phyloP scores from a whole-genome alignment of 2,797 vertebrate species.

The Nasua narica region DNA sequence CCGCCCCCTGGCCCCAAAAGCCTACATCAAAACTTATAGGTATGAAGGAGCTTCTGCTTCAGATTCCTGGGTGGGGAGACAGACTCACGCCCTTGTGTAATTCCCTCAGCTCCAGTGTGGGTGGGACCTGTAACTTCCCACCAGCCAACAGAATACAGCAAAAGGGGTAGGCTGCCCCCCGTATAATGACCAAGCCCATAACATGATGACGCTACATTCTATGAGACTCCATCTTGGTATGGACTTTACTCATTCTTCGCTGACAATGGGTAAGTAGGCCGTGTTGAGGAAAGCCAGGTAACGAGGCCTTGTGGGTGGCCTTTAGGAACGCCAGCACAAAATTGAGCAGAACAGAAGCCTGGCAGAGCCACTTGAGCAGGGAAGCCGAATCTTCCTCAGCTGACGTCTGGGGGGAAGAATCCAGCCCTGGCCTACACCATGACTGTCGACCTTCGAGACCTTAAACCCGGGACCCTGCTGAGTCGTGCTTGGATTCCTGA shows the following conservation, averaged over 20 bases:
- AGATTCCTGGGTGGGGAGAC: not conserved
- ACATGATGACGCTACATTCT: accelerated
- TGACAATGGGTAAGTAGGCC: not conserved
- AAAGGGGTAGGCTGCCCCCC: not conserved
- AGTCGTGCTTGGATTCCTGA: not conserved
- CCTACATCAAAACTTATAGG: not conserved
- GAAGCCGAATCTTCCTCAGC: not conserved
- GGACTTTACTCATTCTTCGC: not conserved
- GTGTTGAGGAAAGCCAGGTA: not conserved
- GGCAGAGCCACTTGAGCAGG: not conserved
- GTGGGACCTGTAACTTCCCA: not conserved
- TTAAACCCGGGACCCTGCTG: not conserved
- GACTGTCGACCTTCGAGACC: not conserved
- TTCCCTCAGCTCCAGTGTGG: not conserved
- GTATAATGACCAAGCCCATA: not conserved
- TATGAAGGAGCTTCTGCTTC: not conserved
- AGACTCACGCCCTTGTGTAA: not conserved
- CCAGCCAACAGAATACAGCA: not conserved
- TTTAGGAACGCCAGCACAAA: not conserved
- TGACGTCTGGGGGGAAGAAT: not conserved
- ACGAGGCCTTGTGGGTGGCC: not conserved
- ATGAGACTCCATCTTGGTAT: not conserved
- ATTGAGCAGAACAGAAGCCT: not conserved
- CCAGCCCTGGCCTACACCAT: not conserved
- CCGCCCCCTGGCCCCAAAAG: not conserved